Base-by-base conservation (phyloP, 2,888 invertebrate species). In the Vandiemenella viatica region DNA sequence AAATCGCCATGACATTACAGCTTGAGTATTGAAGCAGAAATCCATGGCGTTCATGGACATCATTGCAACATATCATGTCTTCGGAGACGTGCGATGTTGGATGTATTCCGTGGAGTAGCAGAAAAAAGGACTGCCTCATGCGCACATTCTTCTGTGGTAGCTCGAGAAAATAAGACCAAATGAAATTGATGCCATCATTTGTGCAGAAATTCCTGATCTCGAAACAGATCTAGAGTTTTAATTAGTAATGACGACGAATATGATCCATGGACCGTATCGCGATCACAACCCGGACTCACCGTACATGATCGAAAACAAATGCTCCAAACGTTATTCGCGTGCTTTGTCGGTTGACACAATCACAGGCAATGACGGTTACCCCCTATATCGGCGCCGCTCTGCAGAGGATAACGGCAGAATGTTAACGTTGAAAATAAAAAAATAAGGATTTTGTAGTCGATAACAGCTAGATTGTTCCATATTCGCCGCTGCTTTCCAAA, bases 241-340 rank as follows among this genome's bases (percentile, higher is more conserved):
- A 53, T 55, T 59, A 13, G 49, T 59, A 26, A 55, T 60, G 4
- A 59, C 15, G 3, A 57, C 42, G 46, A 56, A 63, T 44, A 68
- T 66, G 62, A 58, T 63, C 45, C 64, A 63, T 58, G 62, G 63
- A 17, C 61, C 61, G 17, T 61, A 63, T 50, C 61, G 60, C 19
- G 17, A 22, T 32, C 37, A 54, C 5, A 63, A 62, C 48, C n/a
- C n/a, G n/a, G 20, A 44, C 37, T 47, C 21, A 37, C 55, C 57
- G 1, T 63, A 62, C 53, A 62, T 60, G 59, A 43, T 44, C 20
- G 51, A 55, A 21, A 56, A 54, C n/a, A n/a, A 26, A 38, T 49
- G 53, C 45, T 19, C 26, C 17, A 50, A 50, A 58, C 52, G 53
- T 23, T 63, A 43, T 43, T 19, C 43, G 13, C 43, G 46, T 13